Percentiles rank a stretch among this genome's conserved stretches.
Conservation (phyloP, 2,113 vertebrate species). For the Monopterus albus region DNA sequence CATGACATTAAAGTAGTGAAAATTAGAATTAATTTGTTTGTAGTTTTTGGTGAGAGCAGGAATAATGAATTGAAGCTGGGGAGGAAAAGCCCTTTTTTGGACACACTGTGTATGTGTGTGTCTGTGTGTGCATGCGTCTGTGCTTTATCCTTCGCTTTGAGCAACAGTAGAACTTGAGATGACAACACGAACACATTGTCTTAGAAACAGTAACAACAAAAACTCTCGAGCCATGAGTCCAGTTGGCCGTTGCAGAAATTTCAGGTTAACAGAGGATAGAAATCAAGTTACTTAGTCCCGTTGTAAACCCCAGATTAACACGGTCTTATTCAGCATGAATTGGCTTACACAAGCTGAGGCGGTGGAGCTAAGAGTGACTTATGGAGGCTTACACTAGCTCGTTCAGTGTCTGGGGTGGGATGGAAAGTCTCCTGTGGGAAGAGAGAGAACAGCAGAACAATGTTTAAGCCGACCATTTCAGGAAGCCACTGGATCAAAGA, state of each 20-base stretch:
- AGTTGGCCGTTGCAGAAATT: conserved; percentile 62
- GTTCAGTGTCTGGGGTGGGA: conserved; percentile 68
- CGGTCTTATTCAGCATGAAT: conserved; percentile 79
- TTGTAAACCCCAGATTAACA: conserved; percentile 78
- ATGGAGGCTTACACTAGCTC: conserved; percentile 77
- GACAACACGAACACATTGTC: conserved; percentile 40
- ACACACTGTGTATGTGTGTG: not conserved
- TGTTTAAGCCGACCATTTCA: conserved; percentile 69
- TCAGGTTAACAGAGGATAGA: conserved; percentile 75
- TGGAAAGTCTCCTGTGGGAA: conserved; percentile 74
- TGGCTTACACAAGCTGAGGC: conserved; percentile 71
- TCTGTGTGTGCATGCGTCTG: not conserved
- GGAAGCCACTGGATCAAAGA: conserved; percentile 72
- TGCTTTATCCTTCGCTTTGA: not conserved
- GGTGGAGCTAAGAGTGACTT: conserved; percentile 75
- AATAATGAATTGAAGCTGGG: not conserved
- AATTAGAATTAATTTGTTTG: not conserved
- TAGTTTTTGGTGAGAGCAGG: not conserved
- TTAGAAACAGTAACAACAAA: conserved; percentile 69
- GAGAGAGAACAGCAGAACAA: conserved; percentile 69
- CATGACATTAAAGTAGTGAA: not conserved
- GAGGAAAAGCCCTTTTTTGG: too few relatives aligned
- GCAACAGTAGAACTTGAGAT: conserved; percentile 27
- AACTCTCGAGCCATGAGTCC: conserved; percentile 54
- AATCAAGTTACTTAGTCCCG: conserved; percentile 68